Percentiles rank a stretch among this genome's conserved stretches.
Evolutionary conservation across 2,888 invertebrate species (phyloP).

Genomic region (Clostera curtula): DNA sequence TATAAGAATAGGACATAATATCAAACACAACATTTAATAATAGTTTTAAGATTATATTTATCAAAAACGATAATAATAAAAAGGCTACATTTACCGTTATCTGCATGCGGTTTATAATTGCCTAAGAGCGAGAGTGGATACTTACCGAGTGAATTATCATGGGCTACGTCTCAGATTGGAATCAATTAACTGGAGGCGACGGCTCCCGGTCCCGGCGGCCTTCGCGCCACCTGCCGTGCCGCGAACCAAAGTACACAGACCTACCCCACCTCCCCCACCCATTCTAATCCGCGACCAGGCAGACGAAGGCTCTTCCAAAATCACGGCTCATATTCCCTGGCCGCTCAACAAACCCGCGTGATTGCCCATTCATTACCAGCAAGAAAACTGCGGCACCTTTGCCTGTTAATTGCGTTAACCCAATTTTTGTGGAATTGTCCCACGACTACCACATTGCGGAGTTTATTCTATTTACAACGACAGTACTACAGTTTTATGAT

Average conservation of each 20-base stretch:
- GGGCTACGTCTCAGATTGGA: constrained; percentile 59
- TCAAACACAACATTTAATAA: too few relatives aligned
- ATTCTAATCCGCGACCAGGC: constrained; percentile 5
- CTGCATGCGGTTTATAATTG: constrained; percentile 35
- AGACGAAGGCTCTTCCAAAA: constrained; percentile 17
- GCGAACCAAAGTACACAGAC: constrained; percentile 7
- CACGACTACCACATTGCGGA: constrained; percentile 16
- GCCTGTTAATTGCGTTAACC: constrained; percentile 42
- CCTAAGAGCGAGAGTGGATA: constrained; percentile 42
- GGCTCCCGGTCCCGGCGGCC: constrained; percentile 54
- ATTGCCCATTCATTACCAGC: constrained; percentile 48
- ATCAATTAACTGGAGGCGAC: constrained; percentile 65
- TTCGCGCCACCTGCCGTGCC: constrained; percentile 58
- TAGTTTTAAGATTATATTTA: not conserved
- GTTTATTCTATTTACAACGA: constrained; percentile 19
- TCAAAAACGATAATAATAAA: not conserved
- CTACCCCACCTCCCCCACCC: constrained; percentile 15
- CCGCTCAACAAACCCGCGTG: constrained; percentile 39
- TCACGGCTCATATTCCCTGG: constrained; percentile 20
- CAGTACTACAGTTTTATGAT: too few relatives aligned
- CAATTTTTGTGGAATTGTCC: constrained; percentile 30
- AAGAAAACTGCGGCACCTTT: constrained; percentile 48
- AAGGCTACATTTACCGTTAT: constrained; percentile 30
- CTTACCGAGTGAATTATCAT: constrained; percentile 51
- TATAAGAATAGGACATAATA: too few relatives aligned